Evolutionary conservation across 2,113 vertebrate genomes (phyloP).

Genomic region (Lipophrys pholis): DNA sequence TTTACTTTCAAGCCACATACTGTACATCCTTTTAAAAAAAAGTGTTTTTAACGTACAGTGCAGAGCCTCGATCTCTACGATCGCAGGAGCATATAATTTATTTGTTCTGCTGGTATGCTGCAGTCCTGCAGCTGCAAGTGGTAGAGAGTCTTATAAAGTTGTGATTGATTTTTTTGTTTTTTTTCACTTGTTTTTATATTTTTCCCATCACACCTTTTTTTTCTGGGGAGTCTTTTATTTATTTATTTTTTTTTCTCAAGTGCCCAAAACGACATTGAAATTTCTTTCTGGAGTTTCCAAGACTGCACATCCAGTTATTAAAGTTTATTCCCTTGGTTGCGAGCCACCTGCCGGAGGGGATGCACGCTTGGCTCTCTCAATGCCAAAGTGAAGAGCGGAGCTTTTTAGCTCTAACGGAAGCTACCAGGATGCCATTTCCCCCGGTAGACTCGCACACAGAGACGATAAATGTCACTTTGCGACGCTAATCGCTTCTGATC

Average conservation of each 20-base stretch:
- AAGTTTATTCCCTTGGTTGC: not conserved
- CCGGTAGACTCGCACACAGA: too few relatives aligned
- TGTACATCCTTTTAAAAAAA: too few relatives aligned
- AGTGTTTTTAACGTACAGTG: too few relatives aligned
- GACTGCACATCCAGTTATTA: slow-evolving; percentile 7
- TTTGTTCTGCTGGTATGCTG: not conserved
- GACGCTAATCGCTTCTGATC: too few relatives aligned
- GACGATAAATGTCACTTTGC: too few relatives aligned
- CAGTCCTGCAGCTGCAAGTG: slow-evolving; percentile 11
- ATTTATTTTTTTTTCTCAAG: not conserved
- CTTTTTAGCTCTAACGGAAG: too few relatives aligned
- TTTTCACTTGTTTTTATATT: not conserved
- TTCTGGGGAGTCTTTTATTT: not conserved
- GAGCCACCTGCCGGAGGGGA: not conserved
- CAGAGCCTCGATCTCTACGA: not conserved
- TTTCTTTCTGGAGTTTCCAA: not conserved
- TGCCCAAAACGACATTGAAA: not conserved
- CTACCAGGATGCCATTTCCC: too few relatives aligned
- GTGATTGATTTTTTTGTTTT: slow-evolving; percentile 16
- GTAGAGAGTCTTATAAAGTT: slow-evolving; percentile 12
- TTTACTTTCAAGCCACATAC: too few relatives aligned
- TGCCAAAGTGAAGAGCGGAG: not conserved
- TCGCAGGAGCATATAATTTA: not conserved
- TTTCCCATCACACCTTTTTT: not conserved
- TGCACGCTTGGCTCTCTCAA: not conserved